These are phyloP conservation scores for Gasteruption jaculator DNA, from an alignment of 2,888 invertebrate species.

Conservation along the genomic window DNA sequence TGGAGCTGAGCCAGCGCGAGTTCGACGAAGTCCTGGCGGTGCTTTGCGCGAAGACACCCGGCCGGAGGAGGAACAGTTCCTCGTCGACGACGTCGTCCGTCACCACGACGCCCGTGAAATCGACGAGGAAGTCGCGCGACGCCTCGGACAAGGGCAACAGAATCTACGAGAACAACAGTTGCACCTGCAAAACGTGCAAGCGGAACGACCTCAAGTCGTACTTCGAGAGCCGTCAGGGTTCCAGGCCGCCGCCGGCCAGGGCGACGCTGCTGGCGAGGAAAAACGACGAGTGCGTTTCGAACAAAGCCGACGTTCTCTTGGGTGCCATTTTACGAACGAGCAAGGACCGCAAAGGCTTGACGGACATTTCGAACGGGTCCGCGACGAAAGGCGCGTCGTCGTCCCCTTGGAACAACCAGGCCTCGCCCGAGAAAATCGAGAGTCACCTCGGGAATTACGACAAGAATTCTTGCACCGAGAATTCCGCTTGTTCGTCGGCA, in stretches of 20 bases:
- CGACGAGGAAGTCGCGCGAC: conserved; percentile 30
- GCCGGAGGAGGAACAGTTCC: conserved; percentile 32
- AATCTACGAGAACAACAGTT: conserved; percentile 13
- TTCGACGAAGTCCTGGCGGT: conserved; percentile 51
- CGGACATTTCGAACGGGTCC: conserved; percentile 33
- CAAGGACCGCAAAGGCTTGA: conserved; percentile 43
- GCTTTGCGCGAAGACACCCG: conserved; percentile 42
- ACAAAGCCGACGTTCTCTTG: conserved; percentile 56
- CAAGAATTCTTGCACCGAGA: conserved; percentile 12
- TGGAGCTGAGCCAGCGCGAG: conserved; percentile 49
- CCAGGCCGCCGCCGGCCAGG: conserved; percentile 13
- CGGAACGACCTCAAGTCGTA: conserved; percentile 26
- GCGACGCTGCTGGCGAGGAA: too few relatives aligned
- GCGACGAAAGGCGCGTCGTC: conserved; percentile 22
- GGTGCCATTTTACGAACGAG: conserved; percentile 58
- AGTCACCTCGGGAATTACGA: conserved; percentile 8
- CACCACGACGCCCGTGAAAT: conserved; percentile 28
- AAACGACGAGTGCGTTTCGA: too few relatives aligned
- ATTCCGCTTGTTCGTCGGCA: conserved; percentile 15
- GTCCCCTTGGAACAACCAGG: conserved; percentile 13
- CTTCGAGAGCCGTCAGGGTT: conserved; percentile 15
- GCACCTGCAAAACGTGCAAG: conserved; percentile 23
- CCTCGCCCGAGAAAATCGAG: conserved; percentile 10
- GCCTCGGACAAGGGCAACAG: conserved; percentile 4
- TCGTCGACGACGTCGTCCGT: too few relatives aligned